Evolutionary conservation across 2,797 vertebrate genomes (phyloP).

Genomic region (Odontamblyopus rebecca): DNA sequence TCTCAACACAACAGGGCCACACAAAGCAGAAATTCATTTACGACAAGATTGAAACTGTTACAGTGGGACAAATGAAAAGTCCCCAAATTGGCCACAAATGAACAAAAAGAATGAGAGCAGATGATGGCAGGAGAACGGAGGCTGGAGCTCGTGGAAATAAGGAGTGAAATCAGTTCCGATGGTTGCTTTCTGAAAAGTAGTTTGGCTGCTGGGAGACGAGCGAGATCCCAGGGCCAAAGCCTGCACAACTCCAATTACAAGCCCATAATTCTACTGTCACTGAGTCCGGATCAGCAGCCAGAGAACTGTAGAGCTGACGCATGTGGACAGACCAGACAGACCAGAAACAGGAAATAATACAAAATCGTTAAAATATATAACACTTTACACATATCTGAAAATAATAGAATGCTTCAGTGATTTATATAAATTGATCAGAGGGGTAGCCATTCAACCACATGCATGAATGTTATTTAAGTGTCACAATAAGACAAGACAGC

Average conservation of each 20-base stretch:
- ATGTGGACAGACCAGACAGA: slow-evolving; percentile 2
- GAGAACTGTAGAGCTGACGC: slow-evolving; percentile 13
- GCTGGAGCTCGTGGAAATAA: slow-evolving; percentile 42
- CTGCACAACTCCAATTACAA: slow-evolving; percentile 57
- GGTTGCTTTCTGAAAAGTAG: slow-evolving; percentile 58
- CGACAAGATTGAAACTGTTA: slow-evolving; percentile 5
- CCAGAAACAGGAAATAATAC: background rate
- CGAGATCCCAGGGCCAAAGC: slow-evolving; percentile 46
- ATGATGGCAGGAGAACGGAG: slow-evolving; percentile 24
- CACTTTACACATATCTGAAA: no score
- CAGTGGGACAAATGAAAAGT: slow-evolving; percentile 14
- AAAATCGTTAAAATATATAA: no score
- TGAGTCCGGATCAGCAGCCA: slow-evolving; percentile 24
- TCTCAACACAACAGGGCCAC: slow-evolving; percentile 49
- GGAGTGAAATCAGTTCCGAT: slow-evolving; percentile 66
- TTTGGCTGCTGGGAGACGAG: slow-evolving; percentile 55
- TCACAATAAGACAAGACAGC: no score
- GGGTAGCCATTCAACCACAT: no score
- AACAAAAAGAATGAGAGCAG: slow-evolving; percentile 16
- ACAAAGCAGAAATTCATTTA: slow-evolving; percentile 26
- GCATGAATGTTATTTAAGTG: no score
- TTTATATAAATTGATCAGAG: no score
- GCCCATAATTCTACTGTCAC: slow-evolving; percentile 54
- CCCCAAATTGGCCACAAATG: slow-evolving; percentile 13
- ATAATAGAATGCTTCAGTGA: no score